Base-by-base conservation (phyloP, 2,888 invertebrate species). In the Pammene fasciana region DNA sequence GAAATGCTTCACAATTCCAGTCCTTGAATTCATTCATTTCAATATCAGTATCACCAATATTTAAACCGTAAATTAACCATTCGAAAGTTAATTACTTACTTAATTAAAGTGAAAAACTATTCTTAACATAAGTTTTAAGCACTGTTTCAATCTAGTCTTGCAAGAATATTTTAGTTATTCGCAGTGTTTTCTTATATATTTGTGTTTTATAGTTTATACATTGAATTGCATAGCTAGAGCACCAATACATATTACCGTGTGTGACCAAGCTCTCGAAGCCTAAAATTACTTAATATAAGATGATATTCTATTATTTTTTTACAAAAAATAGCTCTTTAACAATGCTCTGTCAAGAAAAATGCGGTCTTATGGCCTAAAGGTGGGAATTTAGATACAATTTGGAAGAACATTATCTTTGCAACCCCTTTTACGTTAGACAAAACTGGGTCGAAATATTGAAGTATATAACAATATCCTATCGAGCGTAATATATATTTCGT, bases 1-100 rank as follows among this genome's bases (percentile, higher is more conserved):
- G 41, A 67, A 67, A 61, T 70, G 68, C 62, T 74, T 67, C 38
- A 67, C 16, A 72, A 61, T 71, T 72, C 71, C 65, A 72, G 59
- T 65, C 52, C 65, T 65, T 48, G 60, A 60, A 46, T 60, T 55
- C 46, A 65, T 65, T 65, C 57, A 59, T 46, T 55, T 60, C 16
- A 65, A 38, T 70, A 26, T 26, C 26, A 26, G 26, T 26, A 70
- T 70, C 70, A 70, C 65, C 55, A 65, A 65, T 43, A n/a, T 48
- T 8, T 48, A 52, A 34, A 57, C 38, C 52, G 57, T 59, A 7
- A 48, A 50, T 52, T 50, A 18, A 18, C 62, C 18, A 38, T 62
- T 62, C 52, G 62, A 52, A 52, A 62, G 50, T 41, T 61, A 38
- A 36, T n/a, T n/a, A n/a, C n/a, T n/a, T n/a, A n/a, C n/a, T n/a